Evolutionary conservation across 1,140 invertebrate genomes (phyloP), one percentile per base, ranked within the genome.

Genomic region (Pentalonia nigronervosa): DNA sequence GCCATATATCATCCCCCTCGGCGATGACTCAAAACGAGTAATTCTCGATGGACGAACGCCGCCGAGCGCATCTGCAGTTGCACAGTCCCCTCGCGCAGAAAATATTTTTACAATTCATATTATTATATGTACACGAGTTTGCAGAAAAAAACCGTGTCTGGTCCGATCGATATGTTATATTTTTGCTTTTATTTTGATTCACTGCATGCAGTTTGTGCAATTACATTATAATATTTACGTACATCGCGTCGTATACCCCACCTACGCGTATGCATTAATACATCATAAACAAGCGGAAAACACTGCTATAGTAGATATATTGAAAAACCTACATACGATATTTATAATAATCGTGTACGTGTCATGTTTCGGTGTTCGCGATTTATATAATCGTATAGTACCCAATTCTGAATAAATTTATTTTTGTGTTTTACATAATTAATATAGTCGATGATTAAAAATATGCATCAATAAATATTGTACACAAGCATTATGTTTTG

Each of bases 21-120:
- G 36, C 83, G 83, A 84, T 84, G 83, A 84, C 83, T 84, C 83
- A 84, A 84, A 84, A 84, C 23, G 21, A 23, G 60, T 67, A n/a
- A 30, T 67, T 67, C 60, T 67, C 60, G 41, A 1, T 6, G 30
- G 60, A 67, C n/a, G 30, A n/a, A n/a, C 60, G 60, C 60, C 30
- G n/a, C 60, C 30, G n/a, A 67, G 60, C 30, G 60, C 60, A 4
- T 67, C 60, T 67, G 60, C 30, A n/a, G 60, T 41, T 41, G 41
- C 41, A 41, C 60, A 67, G 11, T 67, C 30, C 60, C 60, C 60
- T 67, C 30, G n/a, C 30, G 30, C 60, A 67, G 30, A 67, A 67
- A 67, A 67, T 30, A 67, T 67, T 67, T 67, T 67, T n/a, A n/a
- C n/a, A n/a, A 67, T 67, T n/a, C 60, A 60, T 60, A 67, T 17